Evolutionary conservation across 1,140 invertebrate species (phyloP), one percentile per base, ranked within the genome.

Genomic region (Melipona quadrifasciata): DNA sequence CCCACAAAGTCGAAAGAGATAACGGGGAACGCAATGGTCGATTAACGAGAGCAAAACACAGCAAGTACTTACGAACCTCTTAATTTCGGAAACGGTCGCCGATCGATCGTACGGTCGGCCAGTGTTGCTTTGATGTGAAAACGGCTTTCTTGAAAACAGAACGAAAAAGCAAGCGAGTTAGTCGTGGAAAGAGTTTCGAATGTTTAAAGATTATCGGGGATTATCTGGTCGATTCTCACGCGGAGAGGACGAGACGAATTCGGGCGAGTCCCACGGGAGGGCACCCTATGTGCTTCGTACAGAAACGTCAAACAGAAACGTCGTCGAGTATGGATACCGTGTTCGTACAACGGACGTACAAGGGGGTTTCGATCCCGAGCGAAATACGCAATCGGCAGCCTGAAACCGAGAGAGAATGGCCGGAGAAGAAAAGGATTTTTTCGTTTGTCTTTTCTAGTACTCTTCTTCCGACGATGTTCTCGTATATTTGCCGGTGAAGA

Each of bases 171-270:
- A 17, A 31, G n/a, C 11, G 11, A 55, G 6, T 65, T 17, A 27
- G 27, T 11, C 72, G 27, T 39, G 67, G n/a, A n/a, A 21, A 31
- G 51, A 61, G 27, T 31, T 53, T 55, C 75, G n/a, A 78, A n/a
- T n/a, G 19, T 64, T 65, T 19, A 67, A 58, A 67, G 51, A 84
- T 61, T 71, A 78, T 78, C 55, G 47, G 8, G n/a, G 5, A 47
- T n/a, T n/a, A n/a, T 64, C 79, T 75, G 11, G 53, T 58, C 34
- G 80, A 82, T 85, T 85, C 80, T 85, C 80, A 85, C 84, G 71
- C 1, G 47, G 19, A 55, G 51, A 47, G 64, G 71, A 74, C 71
- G 70, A 67, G 68, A 61, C 58, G 24, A 72, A 67, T 80, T 83
- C 65, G 55, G 34, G 19, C 10, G 57, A 47, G 39, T 68, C 80